Evolutionary conservation across 2,888 invertebrate species (phyloP).

Genomic region (Agrochola lychnidis): DNA sequence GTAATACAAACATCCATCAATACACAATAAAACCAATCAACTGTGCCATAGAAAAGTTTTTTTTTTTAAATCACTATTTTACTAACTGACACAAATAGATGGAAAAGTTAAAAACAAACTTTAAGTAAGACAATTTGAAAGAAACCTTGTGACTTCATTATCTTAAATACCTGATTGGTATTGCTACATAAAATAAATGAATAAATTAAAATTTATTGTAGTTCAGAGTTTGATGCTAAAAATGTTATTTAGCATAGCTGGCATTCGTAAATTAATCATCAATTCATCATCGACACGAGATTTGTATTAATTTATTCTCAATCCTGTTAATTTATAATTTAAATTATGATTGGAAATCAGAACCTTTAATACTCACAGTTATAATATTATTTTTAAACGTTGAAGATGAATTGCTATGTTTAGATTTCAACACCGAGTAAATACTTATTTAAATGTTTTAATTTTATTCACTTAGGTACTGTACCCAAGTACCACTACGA

Average conservation of each 20-base stretch:
- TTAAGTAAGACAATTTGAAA: conserved; percentile 19
- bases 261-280: conserved; percentile 61
- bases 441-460: background rate
- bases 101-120: background rate
- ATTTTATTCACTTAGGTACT: background rate
- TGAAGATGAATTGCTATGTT: conserved; percentile 11
- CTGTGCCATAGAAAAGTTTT: background rate
- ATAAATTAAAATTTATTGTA: conserved; percentile 69
- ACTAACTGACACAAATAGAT: background rate
- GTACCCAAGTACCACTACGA: background rate
- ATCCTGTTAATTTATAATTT: conserved; percentile 61
- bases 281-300: conserved; percentile 59
- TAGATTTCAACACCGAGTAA: conserved; percentile 15
- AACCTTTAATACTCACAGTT: conserved; percentile 10
- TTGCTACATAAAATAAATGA: conserved; percentile 69
- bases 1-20: conserved; percentile 22
- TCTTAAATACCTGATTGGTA: conserved; percentile 73
- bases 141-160: conserved; percentile 72
- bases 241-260: conserved; percentile 55
- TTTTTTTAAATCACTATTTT: background rate
- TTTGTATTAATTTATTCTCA: conserved; percentile 65
- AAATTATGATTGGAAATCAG: conserved; percentile 53
- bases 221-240: conserved; percentile 51
- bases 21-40: conserved; percentile 25
- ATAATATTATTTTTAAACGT: conserved; percentile 6